phyloP scores from a whole-genome alignment of 2,888 invertebrate genomes.

The Chydorus sphaericus region DNA sequence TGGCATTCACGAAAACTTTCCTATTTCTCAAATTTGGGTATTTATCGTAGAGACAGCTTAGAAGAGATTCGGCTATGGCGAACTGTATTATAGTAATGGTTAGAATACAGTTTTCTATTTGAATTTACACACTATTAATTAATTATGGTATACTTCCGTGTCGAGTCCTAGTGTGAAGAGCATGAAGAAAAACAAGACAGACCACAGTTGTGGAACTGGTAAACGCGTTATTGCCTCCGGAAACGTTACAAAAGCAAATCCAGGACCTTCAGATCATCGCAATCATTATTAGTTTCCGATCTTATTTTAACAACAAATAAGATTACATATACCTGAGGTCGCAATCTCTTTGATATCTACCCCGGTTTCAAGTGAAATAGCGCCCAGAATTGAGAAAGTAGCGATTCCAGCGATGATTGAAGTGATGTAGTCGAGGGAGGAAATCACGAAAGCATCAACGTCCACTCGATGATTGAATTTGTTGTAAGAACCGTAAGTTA shows the following conservation, averaged over 20 bases:
- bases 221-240: conserved; percentile 58
- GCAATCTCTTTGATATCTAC: conserved; percentile 35
- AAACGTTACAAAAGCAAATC: conserved; percentile 57
- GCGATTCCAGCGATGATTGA: conserved; percentile 64
- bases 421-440: conserved; percentile 50
- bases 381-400: conserved; percentile 63
- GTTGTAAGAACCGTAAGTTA: conserved; percentile 50
- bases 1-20: conserved; percentile 28
- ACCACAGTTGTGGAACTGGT: conserved; percentile 53
- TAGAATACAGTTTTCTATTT: no score
- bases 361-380: conserved; percentile 48
- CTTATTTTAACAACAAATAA: conserved; percentile 26
- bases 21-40: conserved; percentile 50
- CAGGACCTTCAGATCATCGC: conserved; percentile 46
- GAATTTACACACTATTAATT: not conserved
- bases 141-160: conserved; percentile 29
- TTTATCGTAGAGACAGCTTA: conserved; percentile 57
- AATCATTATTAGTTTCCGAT: no score
- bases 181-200: conserved; percentile 53
- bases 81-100: conserved; percentile 37
- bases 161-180: conserved; percentile 53
- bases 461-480: conserved; percentile 45
- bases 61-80: conserved; percentile 59
- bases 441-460: conserved; percentile 55
- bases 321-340: conserved; percentile 3